Base-by-base conservation (phyloP, 2,113 vertebrate genomes). In the Dasyornis broadbenti region DNA sequence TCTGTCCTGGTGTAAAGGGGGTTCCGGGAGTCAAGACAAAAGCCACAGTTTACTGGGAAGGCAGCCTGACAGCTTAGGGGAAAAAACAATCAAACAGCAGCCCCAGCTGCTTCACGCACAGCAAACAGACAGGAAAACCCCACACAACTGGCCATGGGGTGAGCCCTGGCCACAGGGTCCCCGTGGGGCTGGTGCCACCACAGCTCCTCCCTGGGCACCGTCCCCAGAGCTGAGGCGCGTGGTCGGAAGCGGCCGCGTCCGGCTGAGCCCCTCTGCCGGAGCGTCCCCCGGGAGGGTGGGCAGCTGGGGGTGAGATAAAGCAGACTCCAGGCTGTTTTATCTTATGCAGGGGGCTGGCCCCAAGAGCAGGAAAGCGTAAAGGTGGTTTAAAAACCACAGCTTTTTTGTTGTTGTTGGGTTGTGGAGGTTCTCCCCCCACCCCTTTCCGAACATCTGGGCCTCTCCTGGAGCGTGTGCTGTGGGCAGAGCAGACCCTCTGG, bases 221-320 rank as follows among this genome's bases (percentile, higher is more conserved):
- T 33, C 28, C 57, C 71, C 13, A 8, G 23, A 72, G 53, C 45
- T 1, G 9, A 47, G 64, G 42, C 6, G 9, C 10, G 5, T 12
- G 9, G 65, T 10, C 4, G 4, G 57, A 45, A 82, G 65, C 30
- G 6, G n/a, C 78, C 2, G 1, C 15, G 82, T 64, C 93, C 10
- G 21, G 76, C 96, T 89, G 82, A 93, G 95, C 75, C 88, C 71
- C 72, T 49, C 45, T 69, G 92, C 77, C 1, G 0, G 10, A 7
- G 71, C 0, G 0, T 86, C 86, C 89, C 92, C 37, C 0, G 60
- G 92, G 94, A 93, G 1, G 7, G 56, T 24, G 75, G 94, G 92
- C 90, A 93, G 85, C 92, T 90, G 85, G 57, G 84, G 79, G 50
- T 59, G 90, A 93, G 59, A 70, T 30, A 95, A 94, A 96, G 64